These are phyloP conservation scores for Spatula versicolor DNA, from an alignment of 2,797 vertebrate species.

Conservation along the genomic window DNA sequence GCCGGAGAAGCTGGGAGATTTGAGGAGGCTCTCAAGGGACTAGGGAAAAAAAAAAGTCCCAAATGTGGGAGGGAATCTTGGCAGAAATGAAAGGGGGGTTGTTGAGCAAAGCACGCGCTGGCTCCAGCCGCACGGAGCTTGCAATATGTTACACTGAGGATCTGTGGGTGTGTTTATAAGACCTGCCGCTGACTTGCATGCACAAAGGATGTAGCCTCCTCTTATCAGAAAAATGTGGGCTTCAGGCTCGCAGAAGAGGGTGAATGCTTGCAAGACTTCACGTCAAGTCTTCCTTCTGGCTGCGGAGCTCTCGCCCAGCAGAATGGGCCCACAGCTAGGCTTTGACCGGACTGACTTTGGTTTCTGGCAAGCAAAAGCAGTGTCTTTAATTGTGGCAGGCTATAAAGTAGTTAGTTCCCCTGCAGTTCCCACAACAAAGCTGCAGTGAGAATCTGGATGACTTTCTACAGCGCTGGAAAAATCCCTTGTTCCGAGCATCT, in stretches of 20 bases:
- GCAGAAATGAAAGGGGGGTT: slow-evolving; percentile 49
- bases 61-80: slow-evolving; percentile 69
- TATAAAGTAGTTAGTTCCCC: slow-evolving; percentile 33
- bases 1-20: slow-evolving; percentile 4
- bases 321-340: background rate
- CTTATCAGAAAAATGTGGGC: slow-evolving; percentile 47
- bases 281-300: background rate
- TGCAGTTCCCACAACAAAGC: slow-evolving; percentile 50
- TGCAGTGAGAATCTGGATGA: slow-evolving; percentile 25
- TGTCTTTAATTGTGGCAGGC: slow-evolving; percentile 22
- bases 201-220: slow-evolving; percentile 44
- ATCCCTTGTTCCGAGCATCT: slow-evolving; percentile 36
- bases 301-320: background rate
- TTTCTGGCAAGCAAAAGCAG: slow-evolving; percentile 6
- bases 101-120: slow-evolving; percentile 49
- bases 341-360: background rate
- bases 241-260: background rate
- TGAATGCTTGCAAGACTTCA: background rate
- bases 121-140: slow-evolving; percentile 26
- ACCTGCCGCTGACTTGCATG: slow-evolving; percentile 44
- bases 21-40: slow-evolving; percentile 28
- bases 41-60: background rate
- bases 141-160: slow-evolving; percentile 38
- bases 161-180: slow-evolving; percentile 66
- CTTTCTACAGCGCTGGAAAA: slow-evolving; percentile 50